Percentiles rank a stretch among this genome's conserved stretches.
Conservation (phyloP, 1,140 invertebrate species). For the Kradibia gibbosae region DNA sequence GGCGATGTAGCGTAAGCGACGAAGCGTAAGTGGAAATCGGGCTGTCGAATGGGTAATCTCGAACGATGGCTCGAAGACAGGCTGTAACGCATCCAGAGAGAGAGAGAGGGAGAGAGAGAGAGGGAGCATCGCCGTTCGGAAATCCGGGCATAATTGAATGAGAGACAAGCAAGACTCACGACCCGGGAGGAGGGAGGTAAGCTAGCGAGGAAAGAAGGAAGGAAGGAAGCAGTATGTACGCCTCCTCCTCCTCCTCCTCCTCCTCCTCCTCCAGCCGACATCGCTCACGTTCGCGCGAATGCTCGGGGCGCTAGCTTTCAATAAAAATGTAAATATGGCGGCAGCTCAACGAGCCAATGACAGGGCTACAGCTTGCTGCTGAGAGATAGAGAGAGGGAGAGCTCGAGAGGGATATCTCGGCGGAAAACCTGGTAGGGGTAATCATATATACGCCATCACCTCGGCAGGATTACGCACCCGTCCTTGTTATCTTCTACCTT, state of each 20-base stretch:
- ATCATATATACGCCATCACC: slow-evolving; percentile 49
- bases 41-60: slow-evolving; percentile 64
- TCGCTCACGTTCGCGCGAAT: slow-evolving; percentile 65
- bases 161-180: slow-evolving; percentile 38
- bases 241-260: slow-evolving; percentile 42
- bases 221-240: slow-evolving; percentile 8
- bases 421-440: slow-evolving; percentile 34
- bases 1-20: neutral
- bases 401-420: slow-evolving; percentile 37
- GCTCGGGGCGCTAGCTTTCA: slow-evolving; percentile 66
- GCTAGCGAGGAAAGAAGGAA: neutral
- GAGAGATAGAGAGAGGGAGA: slow-evolving; percentile 47
- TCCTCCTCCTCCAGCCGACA: slow-evolving; percentile 58
- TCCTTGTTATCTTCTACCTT: neutral
- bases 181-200: neutral
- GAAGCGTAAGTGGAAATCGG: slow-evolving; percentile 14
- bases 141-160: slow-evolving; percentile 73
- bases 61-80: slow-evolving; percentile 57
- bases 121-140: slow-evolving; percentile 51
- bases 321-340: slow-evolving; percentile 74
- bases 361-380: slow-evolving; percentile 66
- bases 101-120: neutral
- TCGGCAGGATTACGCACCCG: slow-evolving; percentile 19
- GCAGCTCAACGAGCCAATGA: slow-evolving; percentile 72
- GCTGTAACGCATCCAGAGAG: slow-evolving; percentile 59